A percentile compares a stretch with the other conserved stretches of the same genome.
Conservation (phyloP, 37 sponge, comb jelly and placozoan genomes). For the Geodia barretti region DNA sequence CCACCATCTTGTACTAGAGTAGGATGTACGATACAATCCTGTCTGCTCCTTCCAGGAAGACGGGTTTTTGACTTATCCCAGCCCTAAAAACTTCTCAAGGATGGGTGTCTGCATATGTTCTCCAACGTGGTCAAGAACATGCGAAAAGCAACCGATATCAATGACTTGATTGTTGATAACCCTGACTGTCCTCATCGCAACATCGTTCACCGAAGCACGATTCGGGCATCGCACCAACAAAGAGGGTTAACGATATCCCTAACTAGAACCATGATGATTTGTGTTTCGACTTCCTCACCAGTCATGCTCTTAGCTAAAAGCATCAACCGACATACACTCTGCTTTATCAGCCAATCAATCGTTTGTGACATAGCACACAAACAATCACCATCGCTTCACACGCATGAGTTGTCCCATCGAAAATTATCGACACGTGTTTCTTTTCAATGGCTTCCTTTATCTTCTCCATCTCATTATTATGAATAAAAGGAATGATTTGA, state of each 20-base stretch:
- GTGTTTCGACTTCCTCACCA: constrained; percentile 32
- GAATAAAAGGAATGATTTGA: constrained; percentile 25
- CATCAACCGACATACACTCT: constrained; percentile 23
- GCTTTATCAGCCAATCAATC: constrained; percentile 22
- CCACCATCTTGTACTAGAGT: constrained; percentile 27
- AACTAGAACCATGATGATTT: constrained; percentile 20
- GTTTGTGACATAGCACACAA: constrained; percentile 16
- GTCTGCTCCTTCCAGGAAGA: constrained; percentile 3
- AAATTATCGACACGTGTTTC: constrained; percentile 9
- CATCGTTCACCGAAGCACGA: constrained; percentile 20
- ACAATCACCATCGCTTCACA: constrained; percentile 37
- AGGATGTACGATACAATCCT: neutral
- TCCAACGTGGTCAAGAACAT: neutral
- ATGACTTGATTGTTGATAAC: neutral
- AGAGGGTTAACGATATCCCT: neutral
- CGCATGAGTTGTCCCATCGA: constrained; percentile 29
- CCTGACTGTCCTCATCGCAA: neutral
- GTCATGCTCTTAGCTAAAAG: constrained; percentile 32
- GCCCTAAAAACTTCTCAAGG: constrained; percentile 17
- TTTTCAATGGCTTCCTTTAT: neutral
- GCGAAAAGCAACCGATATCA: constrained; percentile 21
- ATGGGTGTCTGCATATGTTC: neutral
- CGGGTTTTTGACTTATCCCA: neutral
- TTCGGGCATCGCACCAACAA: constrained; percentile 12
- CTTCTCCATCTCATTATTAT: constrained; percentile 8